These are phyloP conservation scores for Loris lydekkerianus DNA, from an alignment of 2,797 vertebrate genomes.

Conservation along the genomic window DNA sequence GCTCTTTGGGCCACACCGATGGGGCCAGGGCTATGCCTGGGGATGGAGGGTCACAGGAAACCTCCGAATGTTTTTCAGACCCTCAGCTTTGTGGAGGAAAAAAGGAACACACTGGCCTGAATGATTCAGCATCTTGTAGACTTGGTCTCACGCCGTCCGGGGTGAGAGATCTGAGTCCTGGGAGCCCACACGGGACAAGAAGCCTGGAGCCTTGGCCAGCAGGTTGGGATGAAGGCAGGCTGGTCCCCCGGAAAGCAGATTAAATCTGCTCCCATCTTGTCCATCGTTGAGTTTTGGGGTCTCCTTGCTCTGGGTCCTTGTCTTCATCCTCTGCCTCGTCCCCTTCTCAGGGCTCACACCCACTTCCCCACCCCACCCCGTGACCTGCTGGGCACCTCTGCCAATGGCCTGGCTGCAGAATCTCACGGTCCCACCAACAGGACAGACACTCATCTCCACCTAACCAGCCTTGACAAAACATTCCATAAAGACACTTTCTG, in stretches of 20 bases:
- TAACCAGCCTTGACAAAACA: no score
- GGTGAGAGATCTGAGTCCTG: not conserved
- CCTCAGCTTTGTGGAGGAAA: accelerated
- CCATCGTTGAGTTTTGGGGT: accelerated
- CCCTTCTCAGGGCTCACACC: not conserved
- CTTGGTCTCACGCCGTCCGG: accelerated
- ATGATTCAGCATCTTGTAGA: accelerated
- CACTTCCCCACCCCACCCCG: accelerated
- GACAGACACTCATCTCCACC: accelerated
- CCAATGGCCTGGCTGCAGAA: accelerated
- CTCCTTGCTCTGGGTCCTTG: accelerated
- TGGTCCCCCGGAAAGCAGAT: not conserved
- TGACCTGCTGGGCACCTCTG: accelerated
- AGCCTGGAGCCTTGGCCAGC: accelerated
- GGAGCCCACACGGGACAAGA: not conserved
- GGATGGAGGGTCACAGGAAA: accelerated
- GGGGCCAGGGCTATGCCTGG: accelerated
- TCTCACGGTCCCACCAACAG: not conserved
- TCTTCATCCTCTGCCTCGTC: not conserved
- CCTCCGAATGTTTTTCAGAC: not conserved
- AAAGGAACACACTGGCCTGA: no score
- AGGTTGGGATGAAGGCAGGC: accelerated
- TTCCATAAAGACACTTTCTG: not conserved
- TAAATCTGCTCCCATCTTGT: not conserved
- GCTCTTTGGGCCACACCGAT: accelerated